These are phyloP conservation scores for Trogon surrucura DNA, from an alignment of 2,113 vertebrate species.

Conservation along the genomic window DNA sequence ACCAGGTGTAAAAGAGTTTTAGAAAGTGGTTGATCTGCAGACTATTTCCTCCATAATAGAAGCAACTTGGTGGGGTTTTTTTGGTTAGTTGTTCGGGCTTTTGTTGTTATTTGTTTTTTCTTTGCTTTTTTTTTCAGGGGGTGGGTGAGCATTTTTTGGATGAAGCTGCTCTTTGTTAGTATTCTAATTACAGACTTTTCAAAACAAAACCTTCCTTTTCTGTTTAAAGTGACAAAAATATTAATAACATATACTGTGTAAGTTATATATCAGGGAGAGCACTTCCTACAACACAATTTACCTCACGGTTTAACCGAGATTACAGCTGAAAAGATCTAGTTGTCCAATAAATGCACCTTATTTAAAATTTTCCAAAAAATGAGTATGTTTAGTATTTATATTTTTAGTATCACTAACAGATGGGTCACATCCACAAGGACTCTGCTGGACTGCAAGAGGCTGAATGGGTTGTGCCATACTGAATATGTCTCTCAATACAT, in stretches of 20 bases:
- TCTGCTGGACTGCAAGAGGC: neutral
- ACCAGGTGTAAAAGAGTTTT: neutral
- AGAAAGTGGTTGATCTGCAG: neutral
- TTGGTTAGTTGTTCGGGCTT: neutral
- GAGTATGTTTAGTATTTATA: too few species aligned
- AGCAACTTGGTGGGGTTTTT: neutral
- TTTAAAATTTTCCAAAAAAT: neutral
- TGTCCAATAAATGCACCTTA: neutral
- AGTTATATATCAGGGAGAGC: neutral
- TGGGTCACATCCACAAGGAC: neutral
- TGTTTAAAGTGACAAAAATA: constrained; percentile 1
- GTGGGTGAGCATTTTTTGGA: neutral
- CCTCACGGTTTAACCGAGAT: neutral
- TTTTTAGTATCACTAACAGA: neutral
- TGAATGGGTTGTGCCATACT: neutral
- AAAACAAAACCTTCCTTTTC: constrained; percentile 9
- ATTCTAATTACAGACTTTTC: neutral
- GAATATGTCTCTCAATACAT: neutral
- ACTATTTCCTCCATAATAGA: neutral
- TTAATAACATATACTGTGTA: neutral
- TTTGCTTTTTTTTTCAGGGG: too few species aligned
- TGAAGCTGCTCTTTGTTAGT: neutral
- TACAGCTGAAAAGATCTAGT: neutral
- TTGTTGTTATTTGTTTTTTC: neutral
- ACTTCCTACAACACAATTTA: neutral